These are phyloP conservation scores for Oreocharis arfaki DNA, from an alignment of 2,113 vertebrate genomes.

Conservation along the genomic window DNA sequence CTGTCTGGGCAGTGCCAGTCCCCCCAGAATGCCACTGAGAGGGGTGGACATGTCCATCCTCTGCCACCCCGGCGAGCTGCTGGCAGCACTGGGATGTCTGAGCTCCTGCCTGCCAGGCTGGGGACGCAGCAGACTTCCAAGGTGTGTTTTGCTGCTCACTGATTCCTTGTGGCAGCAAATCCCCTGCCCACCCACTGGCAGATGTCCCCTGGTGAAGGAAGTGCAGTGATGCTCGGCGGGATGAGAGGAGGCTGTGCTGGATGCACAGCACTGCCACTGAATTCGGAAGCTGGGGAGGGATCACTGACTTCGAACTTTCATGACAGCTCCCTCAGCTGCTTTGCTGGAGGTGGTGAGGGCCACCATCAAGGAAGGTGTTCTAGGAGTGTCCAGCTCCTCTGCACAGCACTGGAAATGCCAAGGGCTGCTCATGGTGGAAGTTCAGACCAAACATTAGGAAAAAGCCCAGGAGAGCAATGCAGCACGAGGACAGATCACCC, in stretches of 20 bases:
- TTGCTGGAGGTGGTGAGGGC: background rate
- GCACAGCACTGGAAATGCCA: background rate
- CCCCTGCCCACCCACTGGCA: background rate
- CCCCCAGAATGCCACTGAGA: background rate
- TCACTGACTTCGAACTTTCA: background rate
- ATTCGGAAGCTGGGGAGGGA: background rate
- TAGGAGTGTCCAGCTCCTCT: background rate
- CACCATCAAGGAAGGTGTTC: background rate
- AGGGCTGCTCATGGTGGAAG: background rate
- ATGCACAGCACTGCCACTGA: background rate
- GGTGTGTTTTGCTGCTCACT: background rate
- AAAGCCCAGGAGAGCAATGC: background rate
- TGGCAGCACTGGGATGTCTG: background rate
- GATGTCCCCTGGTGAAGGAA: fast-evolving
- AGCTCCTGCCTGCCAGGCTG: background rate
- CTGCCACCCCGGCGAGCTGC: fast-evolving
- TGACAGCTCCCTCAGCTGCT: background rate
- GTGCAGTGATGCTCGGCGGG: background rate
- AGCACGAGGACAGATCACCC: background rate
- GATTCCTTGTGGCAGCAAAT: background rate
- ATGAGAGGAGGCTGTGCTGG: too few species aligned
- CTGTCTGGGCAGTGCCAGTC: background rate
- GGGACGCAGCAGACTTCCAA: background rate
- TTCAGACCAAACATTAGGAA: background rate
- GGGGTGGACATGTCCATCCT: background rate